phyloP scores from a whole-genome alignment of 2,797 vertebrate genomes.

The Percopsis omiscomaycus region DNA sequence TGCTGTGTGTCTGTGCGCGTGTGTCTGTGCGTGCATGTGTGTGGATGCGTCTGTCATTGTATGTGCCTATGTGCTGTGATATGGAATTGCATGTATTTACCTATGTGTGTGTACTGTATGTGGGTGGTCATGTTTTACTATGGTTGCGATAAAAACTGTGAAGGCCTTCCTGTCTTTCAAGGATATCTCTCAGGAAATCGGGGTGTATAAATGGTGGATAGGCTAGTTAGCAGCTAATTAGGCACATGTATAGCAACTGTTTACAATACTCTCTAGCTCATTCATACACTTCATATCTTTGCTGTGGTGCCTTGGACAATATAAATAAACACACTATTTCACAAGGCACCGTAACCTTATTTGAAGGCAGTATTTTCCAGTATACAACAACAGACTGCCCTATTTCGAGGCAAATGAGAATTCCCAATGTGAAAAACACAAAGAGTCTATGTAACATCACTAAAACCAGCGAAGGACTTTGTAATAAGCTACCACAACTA shows the following conservation, averaged over 20 bases:
- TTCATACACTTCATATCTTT: too few relatives aligned
- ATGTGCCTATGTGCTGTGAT: slow-evolving; percentile 4
- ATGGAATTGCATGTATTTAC: background rate
- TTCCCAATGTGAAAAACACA: background rate
- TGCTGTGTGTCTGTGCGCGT: slow-evolving; percentile 2
- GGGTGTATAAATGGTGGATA: too few relatives aligned
- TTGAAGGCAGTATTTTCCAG: slow-evolving; percentile 1
- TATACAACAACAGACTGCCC: slow-evolving; percentile 1
- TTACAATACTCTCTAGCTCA: too few relatives aligned
- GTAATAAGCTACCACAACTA: slow-evolving; percentile 41
- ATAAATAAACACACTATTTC: background rate
- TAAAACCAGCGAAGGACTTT: slow-evolving; percentile 36
- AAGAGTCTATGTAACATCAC: slow-evolving; percentile 10
- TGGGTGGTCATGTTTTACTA: slow-evolving; percentile 9
- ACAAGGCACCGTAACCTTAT: background rate
- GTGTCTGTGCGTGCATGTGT: slow-evolving; percentile 5
- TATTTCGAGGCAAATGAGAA: slow-evolving; percentile 16
- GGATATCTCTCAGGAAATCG: too few relatives aligned
- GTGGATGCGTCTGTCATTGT: slow-evolving; percentile 1
- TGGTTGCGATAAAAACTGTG: too few relatives aligned
- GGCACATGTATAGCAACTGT: too few relatives aligned
- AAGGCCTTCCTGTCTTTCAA: too few relatives aligned
- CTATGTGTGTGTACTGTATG: background rate
- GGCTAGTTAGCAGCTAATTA: too few relatives aligned
- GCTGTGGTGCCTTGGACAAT: too few relatives aligned